These are phyloP conservation scores for Carpatolechia fugitivella DNA, from an alignment of 2,888 invertebrate species.

Conservation along the genomic window DNA sequence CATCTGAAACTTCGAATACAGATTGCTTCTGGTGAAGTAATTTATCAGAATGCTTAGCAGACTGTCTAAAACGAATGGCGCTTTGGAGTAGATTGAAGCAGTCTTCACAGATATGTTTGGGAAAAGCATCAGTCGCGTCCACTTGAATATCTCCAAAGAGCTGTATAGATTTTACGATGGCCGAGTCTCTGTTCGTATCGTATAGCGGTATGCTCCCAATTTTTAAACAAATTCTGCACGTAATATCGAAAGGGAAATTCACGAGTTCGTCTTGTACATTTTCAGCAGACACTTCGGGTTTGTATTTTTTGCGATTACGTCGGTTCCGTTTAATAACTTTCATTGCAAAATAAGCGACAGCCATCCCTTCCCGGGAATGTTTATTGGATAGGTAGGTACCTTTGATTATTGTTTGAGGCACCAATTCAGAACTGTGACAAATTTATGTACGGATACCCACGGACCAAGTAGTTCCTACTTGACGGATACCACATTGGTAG, in stretches of 20 bases:
- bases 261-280: not conserved
- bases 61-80: constrained; percentile 45
- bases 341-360: constrained; percentile 25
- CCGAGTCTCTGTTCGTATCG: constrained; percentile 24
- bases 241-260: constrained; percentile 13
- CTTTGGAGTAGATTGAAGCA: constrained; percentile 42
- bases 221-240: constrained; percentile 57
- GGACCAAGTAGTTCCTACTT: too few relatives aligned
- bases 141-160: constrained; percentile 44
- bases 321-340: constrained; percentile 21
- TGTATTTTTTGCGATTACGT: not conserved
- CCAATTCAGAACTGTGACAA: too few relatives aligned
- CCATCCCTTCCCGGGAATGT: constrained; percentile 22
- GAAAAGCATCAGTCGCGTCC: constrained; percentile 38
- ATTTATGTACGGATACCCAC: too few relatives aligned
- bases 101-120: constrained; percentile 45
- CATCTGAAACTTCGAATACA: not conserved
- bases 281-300: not conserved
- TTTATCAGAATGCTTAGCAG: constrained; percentile 43
- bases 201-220: constrained; percentile 45
- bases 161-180: constrained; percentile 44
- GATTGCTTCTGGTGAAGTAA: constrained; percentile 27
- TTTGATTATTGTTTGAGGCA: too few relatives aligned
- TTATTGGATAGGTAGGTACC: too few relatives aligned
- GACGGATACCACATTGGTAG: too few relatives aligned